Evolutionary conservation across 2,797 vertebrate genomes (phyloP).

Genomic region (Ptychadena robeensis): DNA sequence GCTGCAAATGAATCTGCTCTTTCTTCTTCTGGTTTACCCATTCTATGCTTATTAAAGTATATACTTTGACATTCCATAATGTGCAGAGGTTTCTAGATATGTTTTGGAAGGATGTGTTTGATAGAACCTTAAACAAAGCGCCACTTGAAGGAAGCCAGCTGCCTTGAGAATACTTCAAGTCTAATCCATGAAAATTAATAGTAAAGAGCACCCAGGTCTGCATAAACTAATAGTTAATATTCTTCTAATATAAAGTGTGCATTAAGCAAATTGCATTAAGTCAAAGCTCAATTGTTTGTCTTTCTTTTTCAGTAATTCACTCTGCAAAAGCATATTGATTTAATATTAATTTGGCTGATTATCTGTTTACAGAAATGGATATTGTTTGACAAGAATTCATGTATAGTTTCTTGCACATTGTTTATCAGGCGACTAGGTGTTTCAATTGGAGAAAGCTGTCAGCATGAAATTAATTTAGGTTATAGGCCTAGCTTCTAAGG

Average conservation of each 20-base stretch:
- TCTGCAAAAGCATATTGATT: slow-evolving; percentile 35
- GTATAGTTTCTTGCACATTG: slow-evolving; percentile 24
- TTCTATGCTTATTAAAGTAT: too few relatives aligned
- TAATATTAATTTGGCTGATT: slow-evolving; percentile 43
- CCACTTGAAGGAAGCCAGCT: too few relatives aligned
- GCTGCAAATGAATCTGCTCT: too few relatives aligned
- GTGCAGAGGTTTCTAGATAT: too few relatives aligned
- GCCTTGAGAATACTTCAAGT: too few relatives aligned
- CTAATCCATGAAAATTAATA: background rate
- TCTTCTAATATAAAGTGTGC: background rate
- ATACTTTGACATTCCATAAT: too few relatives aligned
- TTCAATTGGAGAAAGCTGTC: slow-evolving; percentile 34
- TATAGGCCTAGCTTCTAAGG: slow-evolving; percentile 42
- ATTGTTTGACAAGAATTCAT: slow-evolving; percentile 30
- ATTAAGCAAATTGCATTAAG: background rate
- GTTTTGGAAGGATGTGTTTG: too few relatives aligned
- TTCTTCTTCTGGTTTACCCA: too few relatives aligned
- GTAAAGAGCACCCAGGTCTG: background rate
- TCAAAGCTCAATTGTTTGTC: background rate
- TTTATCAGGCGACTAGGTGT: slow-evolving; percentile 42
- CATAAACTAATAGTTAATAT: background rate
- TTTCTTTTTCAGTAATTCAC: slow-evolving; percentile 17
- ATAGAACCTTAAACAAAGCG: too few relatives aligned
- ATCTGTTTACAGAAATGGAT: slow-evolving; percentile 43
- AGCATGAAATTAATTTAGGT: slow-evolving; percentile 53